phyloP scores from a whole-genome alignment of 2,797 vertebrate genomes.

The Acomys russatus region DNA sequence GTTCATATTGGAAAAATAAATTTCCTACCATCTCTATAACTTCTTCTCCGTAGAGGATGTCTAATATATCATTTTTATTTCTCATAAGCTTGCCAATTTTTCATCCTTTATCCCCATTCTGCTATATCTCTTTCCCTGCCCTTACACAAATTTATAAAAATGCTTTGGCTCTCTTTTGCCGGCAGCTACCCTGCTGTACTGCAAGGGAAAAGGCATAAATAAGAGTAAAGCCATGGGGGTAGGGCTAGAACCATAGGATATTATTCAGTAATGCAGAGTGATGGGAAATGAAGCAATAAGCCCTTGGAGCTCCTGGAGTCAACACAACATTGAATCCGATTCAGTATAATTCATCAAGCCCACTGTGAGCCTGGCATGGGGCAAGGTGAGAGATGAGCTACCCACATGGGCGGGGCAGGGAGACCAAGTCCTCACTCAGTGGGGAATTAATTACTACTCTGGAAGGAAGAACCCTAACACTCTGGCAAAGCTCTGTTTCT shows the following conservation, averaged over 20 bases:
- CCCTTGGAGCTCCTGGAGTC: neutral
- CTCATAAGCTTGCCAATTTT: conserved; percentile 35
- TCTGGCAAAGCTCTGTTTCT: neutral
- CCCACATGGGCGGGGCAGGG: accelerated
- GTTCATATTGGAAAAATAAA: conserved; percentile 52
- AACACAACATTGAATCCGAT: conserved; percentile 19
- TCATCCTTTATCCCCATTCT: conserved; percentile 16
- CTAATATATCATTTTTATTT: conserved; percentile 57
- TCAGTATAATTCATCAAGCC: neutral
- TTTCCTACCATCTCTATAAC: conserved; percentile 7
- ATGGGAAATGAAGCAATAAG: conserved; percentile 45
- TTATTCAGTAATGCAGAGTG: conserved; percentile 50
- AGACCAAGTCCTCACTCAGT: neutral
- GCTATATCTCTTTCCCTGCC: conserved; percentile 47
- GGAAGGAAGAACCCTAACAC: neutral
- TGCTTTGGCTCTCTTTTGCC: conserved; percentile 56
- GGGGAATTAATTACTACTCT: neutral
- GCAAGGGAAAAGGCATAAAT: conserved; percentile 43
- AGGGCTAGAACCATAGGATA: neutral
- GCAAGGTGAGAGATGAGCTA: neutral
- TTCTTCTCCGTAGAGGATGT: neutral
- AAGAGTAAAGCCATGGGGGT: neutral
- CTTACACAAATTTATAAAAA: conserved; percentile 50
- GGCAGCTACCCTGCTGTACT: neutral
- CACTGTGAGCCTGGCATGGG: neutral